Evolutionary conservation across 2,797 vertebrate species (phyloP).

Genomic region (Hylomyscus alleni): DNA sequence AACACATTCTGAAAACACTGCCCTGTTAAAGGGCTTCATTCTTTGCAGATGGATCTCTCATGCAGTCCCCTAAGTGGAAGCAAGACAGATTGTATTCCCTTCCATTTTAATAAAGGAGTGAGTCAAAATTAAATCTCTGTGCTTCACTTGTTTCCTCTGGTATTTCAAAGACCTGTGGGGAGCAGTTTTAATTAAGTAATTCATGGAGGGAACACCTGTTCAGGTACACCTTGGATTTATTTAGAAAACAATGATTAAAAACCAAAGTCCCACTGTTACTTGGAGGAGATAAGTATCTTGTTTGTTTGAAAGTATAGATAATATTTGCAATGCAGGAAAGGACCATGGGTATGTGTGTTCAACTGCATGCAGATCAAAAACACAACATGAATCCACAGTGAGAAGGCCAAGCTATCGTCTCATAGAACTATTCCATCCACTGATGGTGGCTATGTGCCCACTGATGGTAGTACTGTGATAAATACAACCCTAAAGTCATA

Average conservation of each 20-base stretch:
- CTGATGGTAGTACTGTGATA: background rate
- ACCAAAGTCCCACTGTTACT: slow-evolving; percentile 35
- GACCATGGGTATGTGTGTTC: background rate
- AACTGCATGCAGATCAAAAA: background rate
- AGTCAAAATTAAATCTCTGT: slow-evolving; percentile 81
- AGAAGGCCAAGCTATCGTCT: background rate
- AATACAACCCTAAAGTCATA: background rate
- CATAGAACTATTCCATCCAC: background rate
- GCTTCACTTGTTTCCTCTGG: slow-evolving; percentile 73
- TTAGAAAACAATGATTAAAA: slow-evolving; percentile 81
- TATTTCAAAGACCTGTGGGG: slow-evolving; percentile 74
- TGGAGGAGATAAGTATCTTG: background rate
- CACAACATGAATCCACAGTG: background rate
- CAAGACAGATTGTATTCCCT: slow-evolving; percentile 69
- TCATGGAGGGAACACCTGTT: slow-evolving; percentile 81
- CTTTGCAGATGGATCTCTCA: slow-evolving; percentile 53
- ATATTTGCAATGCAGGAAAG: slow-evolving; percentile 6
- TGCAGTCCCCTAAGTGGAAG: slow-evolving; percentile 54
- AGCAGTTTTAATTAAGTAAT: slow-evolving; percentile 87
- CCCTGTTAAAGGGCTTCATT: slow-evolving; percentile 44
- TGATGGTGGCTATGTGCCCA: background rate
- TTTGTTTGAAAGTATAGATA: slow-evolving; percentile 54
- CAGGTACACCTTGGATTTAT: slow-evolving; percentile 71
- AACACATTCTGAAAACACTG: background rate
- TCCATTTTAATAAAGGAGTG: slow-evolving; percentile 83